A percentile compares a stretch with the other conserved stretches of the same genome.
Conservation (phyloP, 2,113 vertebrate genomes). For the Dissostichus mawsoni region DNA sequence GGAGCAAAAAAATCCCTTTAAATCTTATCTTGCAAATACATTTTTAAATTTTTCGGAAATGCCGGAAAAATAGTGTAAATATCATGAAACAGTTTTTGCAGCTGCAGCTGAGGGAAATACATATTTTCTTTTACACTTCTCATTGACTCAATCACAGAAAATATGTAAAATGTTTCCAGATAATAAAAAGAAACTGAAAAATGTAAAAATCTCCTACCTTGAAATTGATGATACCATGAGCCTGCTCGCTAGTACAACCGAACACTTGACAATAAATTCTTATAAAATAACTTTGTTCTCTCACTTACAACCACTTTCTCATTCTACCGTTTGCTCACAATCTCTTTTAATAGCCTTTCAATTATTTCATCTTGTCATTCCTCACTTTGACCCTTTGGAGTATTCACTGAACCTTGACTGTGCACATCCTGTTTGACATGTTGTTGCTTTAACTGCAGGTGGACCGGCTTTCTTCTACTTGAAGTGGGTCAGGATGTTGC, state of each 20-base stretch:
- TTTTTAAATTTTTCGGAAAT: not conserved
- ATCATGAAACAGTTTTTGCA: not conserved
- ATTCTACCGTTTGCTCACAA: not conserved
- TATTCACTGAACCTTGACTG: constrained; percentile 20
- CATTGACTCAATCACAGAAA: not conserved
- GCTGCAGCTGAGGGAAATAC: not conserved
- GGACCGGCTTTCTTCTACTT: constrained; percentile 20
- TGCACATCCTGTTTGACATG: constrained; percentile 36
- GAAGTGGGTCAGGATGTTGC: constrained; percentile 46
- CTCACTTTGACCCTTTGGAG: not conserved
- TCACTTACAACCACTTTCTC: not conserved
- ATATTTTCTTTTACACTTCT: not conserved
- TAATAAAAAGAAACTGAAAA: constrained; percentile 3
- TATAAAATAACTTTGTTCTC: not conserved
- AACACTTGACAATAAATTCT: constrained; percentile 13
- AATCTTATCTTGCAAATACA: not conserved
- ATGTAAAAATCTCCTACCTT: constrained; percentile 14
- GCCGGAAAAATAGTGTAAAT: no score
- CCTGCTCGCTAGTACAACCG: not conserved
- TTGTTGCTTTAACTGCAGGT: constrained; percentile 23
- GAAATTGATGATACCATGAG: constrained; percentile 2
- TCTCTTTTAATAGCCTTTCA: constrained; percentile 11
- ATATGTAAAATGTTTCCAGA: not conserved
- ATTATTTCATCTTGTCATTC: constrained; percentile 1
- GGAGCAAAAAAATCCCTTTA: not conserved